Base-by-base conservation (phyloP, 2,113 vertebrate genomes). In the Ceyx cyanopectus region DNA sequence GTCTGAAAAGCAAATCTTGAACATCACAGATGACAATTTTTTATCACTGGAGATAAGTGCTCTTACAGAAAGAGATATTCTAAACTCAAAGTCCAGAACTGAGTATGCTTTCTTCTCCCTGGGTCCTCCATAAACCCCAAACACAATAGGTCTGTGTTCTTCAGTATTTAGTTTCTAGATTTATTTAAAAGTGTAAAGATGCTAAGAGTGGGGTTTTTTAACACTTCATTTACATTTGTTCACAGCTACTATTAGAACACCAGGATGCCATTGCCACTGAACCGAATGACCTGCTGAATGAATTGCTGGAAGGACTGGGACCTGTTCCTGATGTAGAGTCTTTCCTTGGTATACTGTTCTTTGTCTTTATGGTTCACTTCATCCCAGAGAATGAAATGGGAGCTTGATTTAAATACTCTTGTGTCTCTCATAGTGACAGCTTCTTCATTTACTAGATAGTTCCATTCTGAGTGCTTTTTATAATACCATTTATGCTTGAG, bases 181-280 rank as follows among this genome's bases (percentile, higher is more conserved):
- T 30, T 50, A 67, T 46, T 87, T 56, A 56, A 16, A 72, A 61
- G 16, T 58, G 12, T 43, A 68, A 85, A 41, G 14, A 32, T 19
- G 18, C 19, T 8, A 21, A 5, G 14, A 92, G 77, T 69, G 21
- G 16, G 26, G 14, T 84, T 80, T 65, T 46, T 50, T 21, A 30
- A 32, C 7, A 58, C 40, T 75, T 89, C 0, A 40, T 51, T 81
- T 78, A 32, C 7, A 9, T 72, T 82, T 85, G 6, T 94, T 90
- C 91, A 60, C 69, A 99, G 99, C 97, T 99, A 83, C 98, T 99
- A 29, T 60, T 99, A 94, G 99, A 99, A 93, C 99, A 99, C 94
- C 98, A 99, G 90, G 99, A 99, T 57, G 99, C 98, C 16, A 99
- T 99, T 90, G 98, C 98, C 48, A 96, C 98, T 14, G 99, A 99